These are phyloP conservation scores for Platysteira castanea DNA, from an alignment of 2,113 vertebrate genomes.

Conservation along the genomic window DNA sequence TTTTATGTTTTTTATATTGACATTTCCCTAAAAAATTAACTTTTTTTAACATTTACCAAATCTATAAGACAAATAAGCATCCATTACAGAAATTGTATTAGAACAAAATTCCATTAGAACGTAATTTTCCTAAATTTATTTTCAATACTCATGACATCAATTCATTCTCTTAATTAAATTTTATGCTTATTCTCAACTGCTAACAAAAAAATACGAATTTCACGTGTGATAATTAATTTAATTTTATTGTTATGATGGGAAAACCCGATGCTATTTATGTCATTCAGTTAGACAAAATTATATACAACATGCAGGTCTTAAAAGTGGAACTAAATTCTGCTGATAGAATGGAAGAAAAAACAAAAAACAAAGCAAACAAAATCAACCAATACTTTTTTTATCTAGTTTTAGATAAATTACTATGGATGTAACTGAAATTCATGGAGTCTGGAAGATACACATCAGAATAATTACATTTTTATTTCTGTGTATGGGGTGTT, in stretches of 20 bases:
- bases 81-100: background rate
- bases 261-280: background rate
- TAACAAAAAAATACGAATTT: background rate
- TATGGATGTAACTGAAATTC: background rate
- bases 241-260: background rate
- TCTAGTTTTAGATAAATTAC: background rate
- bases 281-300: background rate
- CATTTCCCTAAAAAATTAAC: background rate
- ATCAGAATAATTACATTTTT: background rate
- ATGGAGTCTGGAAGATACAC: background rate
- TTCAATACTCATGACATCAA: background rate
- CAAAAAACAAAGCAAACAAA: background rate
- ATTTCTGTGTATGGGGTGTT: background rate
- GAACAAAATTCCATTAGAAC: background rate
- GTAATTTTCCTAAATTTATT: background rate
- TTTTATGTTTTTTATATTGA: background rate
- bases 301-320: background rate
- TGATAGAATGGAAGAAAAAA: background rate
- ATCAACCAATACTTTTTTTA: background rate
- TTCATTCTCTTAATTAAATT: slow-evolving; percentile 17
- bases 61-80: background rate
- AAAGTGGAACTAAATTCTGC: background rate
- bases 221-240: background rate
- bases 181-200: background rate
- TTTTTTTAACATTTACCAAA: background rate